These are phyloP conservation scores for Rhingia campestris DNA, from an alignment of 2,888 invertebrate species.

Conservation along the genomic window DNA sequence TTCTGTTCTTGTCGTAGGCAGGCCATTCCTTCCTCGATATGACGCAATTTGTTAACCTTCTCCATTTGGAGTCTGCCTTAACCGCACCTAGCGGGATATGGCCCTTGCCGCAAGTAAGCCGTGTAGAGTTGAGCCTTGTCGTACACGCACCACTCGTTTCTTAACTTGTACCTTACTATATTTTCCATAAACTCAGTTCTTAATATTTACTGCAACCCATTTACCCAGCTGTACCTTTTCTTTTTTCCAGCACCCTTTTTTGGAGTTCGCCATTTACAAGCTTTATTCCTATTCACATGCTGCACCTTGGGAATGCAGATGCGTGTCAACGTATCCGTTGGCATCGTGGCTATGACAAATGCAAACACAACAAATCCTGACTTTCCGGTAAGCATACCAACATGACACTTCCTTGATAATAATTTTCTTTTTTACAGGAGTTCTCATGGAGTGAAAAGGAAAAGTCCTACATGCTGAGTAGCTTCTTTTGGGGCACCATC, in stretches of 20 bases:
- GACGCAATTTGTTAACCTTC: too few species aligned
- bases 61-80: too few species aligned
- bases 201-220: too few species aligned
- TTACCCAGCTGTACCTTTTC: too few species aligned
- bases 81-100: too few species aligned
- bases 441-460: conserved; percentile 84
- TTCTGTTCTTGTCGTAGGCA: too few species aligned
- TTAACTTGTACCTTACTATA: too few species aligned
- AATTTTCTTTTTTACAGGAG: conserved; percentile 78
- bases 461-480: conserved; percentile 84
- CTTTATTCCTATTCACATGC: conserved; percentile 81
- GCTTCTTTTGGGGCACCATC: conserved; percentile 87
- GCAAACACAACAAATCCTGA: conserved; percentile 81
- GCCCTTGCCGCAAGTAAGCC: too few species aligned
- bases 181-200: too few species aligned
- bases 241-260: conserved; percentile 77
- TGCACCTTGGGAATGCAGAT: conserved; percentile 85
- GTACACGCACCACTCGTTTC: too few species aligned
- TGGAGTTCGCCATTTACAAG: conserved; percentile 86
- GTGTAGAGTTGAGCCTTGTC: too few species aligned
- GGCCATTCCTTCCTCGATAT: too few species aligned
- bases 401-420: neutral
- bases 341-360: conserved; percentile 88
- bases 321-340: conserved; percentile 87
- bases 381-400: conserved; percentile 80